These are phyloP conservation scores for Rhabdomys pumilio DNA, from an alignment of 2,797 vertebrate species.

Conservation along the genomic window DNA sequence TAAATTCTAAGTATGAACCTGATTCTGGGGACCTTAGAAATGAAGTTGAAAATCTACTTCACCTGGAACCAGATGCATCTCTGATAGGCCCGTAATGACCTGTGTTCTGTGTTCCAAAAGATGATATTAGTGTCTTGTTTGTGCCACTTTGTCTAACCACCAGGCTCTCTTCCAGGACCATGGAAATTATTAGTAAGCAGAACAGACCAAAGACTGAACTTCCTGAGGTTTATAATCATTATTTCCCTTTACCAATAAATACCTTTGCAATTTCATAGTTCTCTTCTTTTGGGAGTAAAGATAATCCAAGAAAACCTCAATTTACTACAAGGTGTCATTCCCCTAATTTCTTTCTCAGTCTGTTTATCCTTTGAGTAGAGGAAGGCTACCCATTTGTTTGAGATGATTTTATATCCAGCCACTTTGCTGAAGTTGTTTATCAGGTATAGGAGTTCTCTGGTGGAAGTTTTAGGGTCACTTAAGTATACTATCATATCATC, in stretches of 20 bases:
- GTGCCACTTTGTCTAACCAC: not conserved
- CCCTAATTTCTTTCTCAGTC: too few relatives aligned
- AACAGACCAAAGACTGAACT: not conserved
- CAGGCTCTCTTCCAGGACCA: not conserved
- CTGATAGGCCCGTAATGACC: not conserved
- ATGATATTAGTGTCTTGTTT: constrained; percentile 10
- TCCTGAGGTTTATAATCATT: not conserved
- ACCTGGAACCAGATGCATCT: not conserved
- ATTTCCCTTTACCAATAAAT: not conserved
- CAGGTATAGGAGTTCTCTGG: too few relatives aligned
- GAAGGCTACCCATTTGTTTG: too few relatives aligned
- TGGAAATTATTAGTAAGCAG: not conserved
- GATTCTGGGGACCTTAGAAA: not conserved
- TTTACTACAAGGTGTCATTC: not conserved
- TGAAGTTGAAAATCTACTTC: not conserved
- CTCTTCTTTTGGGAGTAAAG: constrained; percentile 28
- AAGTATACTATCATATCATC: too few relatives aligned
- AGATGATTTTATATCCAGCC: too few relatives aligned
- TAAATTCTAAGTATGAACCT: not conserved
- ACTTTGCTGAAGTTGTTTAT: too few relatives aligned
- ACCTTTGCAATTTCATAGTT: not conserved
- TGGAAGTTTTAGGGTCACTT: too few relatives aligned
- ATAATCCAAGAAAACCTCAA: not conserved
- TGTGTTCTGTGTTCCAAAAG: not conserved
- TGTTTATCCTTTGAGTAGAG: too few relatives aligned